phyloP scores from a whole-genome alignment of 2,113 vertebrate species.

The Lasiurus cinereus region DNA sequence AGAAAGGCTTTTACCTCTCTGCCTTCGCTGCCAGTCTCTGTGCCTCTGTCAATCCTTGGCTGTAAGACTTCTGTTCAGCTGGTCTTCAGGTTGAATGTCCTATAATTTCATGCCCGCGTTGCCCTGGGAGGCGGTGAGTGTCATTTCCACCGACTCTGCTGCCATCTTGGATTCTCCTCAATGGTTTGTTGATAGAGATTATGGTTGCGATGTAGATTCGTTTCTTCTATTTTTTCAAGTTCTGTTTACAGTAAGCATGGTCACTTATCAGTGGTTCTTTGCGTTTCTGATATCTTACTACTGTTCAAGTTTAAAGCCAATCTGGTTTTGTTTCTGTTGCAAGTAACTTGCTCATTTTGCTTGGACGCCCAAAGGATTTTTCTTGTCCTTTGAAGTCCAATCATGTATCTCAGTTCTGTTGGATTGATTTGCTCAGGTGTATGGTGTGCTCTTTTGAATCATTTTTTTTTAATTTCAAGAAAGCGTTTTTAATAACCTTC shows the following conservation, averaged over 20 bases:
- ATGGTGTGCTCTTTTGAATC: neutral
- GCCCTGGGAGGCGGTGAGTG: too few relatives aligned
- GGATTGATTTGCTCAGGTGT: constrained; percentile 9
- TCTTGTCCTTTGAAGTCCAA: neutral
- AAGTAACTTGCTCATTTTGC: constrained; percentile 7
- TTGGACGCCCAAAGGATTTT: constrained; percentile 2
- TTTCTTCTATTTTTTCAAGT: constrained; percentile 11
- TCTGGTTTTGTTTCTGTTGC: constrained; percentile 9
- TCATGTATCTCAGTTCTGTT: neutral
- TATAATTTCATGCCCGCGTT: too few relatives aligned
- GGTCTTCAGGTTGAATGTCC: too few relatives aligned
- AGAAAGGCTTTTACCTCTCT: too few relatives aligned
- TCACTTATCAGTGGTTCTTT: neutral
- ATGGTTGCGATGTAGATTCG: neutral
- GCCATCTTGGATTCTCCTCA: too few relatives aligned
- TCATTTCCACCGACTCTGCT: too few relatives aligned
- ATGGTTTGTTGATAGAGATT: neutral
- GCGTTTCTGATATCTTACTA: neutral
- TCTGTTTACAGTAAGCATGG: neutral
- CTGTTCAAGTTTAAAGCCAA: neutral
- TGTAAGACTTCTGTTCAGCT: too few relatives aligned
- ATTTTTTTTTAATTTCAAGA: neutral
- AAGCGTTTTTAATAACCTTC: neutral
- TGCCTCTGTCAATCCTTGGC: too few relatives aligned
- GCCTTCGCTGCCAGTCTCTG: too few relatives aligned